These are phyloP conservation scores for Rhodinocichla rosea DNA, from an alignment of 2,113 vertebrate genomes.

Conservation along the genomic window DNA sequence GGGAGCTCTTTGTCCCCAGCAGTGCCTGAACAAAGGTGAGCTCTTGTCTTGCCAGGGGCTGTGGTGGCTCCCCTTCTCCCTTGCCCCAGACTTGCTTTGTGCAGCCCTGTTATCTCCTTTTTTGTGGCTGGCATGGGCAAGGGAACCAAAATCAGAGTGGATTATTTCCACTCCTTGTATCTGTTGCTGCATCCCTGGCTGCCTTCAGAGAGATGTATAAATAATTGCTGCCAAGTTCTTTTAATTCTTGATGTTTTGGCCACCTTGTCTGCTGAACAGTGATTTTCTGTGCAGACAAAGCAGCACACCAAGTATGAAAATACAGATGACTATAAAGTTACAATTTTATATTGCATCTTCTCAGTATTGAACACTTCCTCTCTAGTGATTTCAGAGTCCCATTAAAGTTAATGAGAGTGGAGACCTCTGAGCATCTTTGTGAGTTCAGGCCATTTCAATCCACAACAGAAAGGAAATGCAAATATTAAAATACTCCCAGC, in stretches of 20 bases:
- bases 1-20: neutral
- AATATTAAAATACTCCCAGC: constrained; percentile 14
- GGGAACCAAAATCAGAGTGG: neutral
- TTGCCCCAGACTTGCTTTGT: neutral
- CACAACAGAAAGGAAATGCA: constrained; percentile 30
- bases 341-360: constrained; percentile 31
- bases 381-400: constrained; percentile 44
- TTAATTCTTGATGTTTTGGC: neutral
- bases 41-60: neutral
- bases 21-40: neutral
- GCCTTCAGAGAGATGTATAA: neutral
- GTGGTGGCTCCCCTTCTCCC: neutral
- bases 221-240: neutral
- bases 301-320: neutral
- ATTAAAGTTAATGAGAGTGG: constrained; percentile 65
- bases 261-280: neutral
- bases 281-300: neutral
- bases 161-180: neutral
- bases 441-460: constrained; percentile 48
- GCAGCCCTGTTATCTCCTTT: neutral
- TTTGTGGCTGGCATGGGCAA: neutral
- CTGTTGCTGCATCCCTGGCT: neutral
- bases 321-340: neutral
- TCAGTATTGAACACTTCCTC: constrained; percentile 61
- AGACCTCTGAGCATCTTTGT: constrained; percentile 54